A percentile compares a stretch with the other conserved stretches of the same genome.
These are phyloP conservation scores for Actinia equina DNA, from an alignment of 64 coral and sea anemone genomes.

Conservation along the genomic window DNA sequence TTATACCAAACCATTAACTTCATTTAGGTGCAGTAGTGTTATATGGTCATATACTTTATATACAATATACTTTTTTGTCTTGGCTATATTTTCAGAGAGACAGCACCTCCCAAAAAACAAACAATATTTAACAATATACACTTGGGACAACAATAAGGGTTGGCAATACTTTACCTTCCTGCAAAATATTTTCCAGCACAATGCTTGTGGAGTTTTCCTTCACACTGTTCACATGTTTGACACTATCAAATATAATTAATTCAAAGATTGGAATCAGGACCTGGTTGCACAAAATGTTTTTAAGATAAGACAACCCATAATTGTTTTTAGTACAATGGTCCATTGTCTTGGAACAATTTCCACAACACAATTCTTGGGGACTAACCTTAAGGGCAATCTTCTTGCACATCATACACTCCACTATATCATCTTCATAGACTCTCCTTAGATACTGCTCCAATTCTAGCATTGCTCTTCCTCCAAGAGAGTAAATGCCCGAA, in stretches of 20 bases:
- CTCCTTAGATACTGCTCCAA: conserved; percentile 77
- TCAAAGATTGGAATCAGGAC: not conserved
- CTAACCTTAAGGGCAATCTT: conserved; percentile 78
- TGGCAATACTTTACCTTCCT: conserved; percentile 59
- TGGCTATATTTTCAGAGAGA: no score
- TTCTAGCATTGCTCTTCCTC: conserved; percentile 93
- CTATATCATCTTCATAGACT: conserved; percentile 88
- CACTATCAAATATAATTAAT: conserved; percentile 47
- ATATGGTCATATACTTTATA: no score
- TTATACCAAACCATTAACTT: no score
- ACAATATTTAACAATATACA: no score
- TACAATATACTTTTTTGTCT: no score
- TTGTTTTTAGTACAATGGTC: not conserved
- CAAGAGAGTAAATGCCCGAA: conserved; percentile 79
- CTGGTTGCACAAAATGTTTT: no score
- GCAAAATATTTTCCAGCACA: conserved; percentile 82
- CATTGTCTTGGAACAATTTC: no score
- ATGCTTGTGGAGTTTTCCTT: conserved; percentile 82
- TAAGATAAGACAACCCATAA: no score
- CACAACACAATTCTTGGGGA: not conserved
- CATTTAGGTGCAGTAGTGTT: no score
- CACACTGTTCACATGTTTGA: conserved; percentile 75
- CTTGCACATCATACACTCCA: conserved; percentile 91
- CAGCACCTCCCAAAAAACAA: no score
- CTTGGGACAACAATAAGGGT: not conserved